Evolutionary conservation across 2,113 vertebrate species (phyloP).

Genomic region (Nanorana parkeri): DNA sequence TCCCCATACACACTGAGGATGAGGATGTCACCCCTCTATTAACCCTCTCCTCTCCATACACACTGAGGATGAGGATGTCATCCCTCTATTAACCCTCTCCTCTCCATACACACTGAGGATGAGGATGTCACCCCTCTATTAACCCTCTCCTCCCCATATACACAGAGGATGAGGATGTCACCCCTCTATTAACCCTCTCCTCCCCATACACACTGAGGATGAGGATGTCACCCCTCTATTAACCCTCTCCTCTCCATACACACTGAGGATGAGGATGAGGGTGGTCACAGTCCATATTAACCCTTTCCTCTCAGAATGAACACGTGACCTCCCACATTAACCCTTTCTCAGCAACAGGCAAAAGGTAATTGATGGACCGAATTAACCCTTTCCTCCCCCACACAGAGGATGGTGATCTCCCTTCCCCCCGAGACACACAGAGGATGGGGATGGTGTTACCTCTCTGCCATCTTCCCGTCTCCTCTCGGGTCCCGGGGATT

Average conservation of each 20-base stretch:
- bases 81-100: no score
- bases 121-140: no score
- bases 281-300: conserved; percentile 12
- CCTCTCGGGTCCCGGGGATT: conserved; percentile 8
- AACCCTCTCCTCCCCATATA: no score
- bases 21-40: no score
- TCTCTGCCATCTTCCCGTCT: conserved; percentile 22
- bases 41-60: no score
- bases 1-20: no score
- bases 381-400: conserved; percentile 29
- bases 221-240: no score
- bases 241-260: neutral
- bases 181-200: no score
- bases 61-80: no score
- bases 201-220: no score
- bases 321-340: neutral
- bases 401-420: neutral
- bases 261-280: neutral
- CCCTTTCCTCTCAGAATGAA: conserved; percentile 4
- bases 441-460: conserved; percentile 24
- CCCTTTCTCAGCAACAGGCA: neutral
- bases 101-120: no score
- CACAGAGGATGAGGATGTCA: no score
- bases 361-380: neutral
- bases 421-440: neutral